Evolutionary conservation across 2,888 invertebrate species (phyloP).

Genomic region (Thecocarcelia acutangulata): DNA sequence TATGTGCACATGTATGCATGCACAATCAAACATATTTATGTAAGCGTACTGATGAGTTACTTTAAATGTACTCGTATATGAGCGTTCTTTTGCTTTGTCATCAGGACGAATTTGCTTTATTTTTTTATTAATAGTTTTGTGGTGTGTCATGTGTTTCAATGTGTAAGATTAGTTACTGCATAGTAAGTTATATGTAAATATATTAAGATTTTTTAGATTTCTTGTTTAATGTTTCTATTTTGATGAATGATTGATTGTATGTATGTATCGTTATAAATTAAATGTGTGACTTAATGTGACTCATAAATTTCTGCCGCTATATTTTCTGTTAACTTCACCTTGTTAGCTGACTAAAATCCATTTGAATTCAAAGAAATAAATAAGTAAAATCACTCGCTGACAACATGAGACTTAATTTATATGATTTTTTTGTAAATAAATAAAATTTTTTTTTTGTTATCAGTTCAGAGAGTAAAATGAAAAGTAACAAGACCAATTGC

Average conservation of each 20-base stretch:
- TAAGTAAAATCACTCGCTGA: constrained; percentile 48
- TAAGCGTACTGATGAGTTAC: too few species aligned
- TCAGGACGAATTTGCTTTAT: background rate
- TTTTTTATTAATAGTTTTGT: background rate
- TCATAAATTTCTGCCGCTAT: constrained; percentile 38
- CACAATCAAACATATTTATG: too few species aligned
- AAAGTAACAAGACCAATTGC: constrained; percentile 24
- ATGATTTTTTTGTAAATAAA: background rate
- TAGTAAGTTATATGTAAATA: too few species aligned
- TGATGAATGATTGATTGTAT: background rate
- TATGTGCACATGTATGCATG: too few species aligned
- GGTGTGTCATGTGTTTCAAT: too few species aligned
- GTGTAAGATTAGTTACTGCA: too few species aligned
- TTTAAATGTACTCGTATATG: too few species aligned
- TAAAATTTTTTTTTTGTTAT: constrained; percentile 29
- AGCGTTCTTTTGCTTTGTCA: too few species aligned
- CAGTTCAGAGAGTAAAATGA: constrained; percentile 32
- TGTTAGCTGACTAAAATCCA: constrained; percentile 53
- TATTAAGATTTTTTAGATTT: too few species aligned
- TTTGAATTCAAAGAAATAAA: constrained; percentile 50
- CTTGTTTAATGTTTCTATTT: too few species aligned
- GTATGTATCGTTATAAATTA: background rate
- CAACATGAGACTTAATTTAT: constrained; percentile 44
- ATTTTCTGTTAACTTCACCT: constrained; percentile 47
- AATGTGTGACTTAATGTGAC: constrained; percentile 39